Evolutionary conservation across 2,888 invertebrate species (phyloP).

Genomic region (Drosophila falleni): DNA sequence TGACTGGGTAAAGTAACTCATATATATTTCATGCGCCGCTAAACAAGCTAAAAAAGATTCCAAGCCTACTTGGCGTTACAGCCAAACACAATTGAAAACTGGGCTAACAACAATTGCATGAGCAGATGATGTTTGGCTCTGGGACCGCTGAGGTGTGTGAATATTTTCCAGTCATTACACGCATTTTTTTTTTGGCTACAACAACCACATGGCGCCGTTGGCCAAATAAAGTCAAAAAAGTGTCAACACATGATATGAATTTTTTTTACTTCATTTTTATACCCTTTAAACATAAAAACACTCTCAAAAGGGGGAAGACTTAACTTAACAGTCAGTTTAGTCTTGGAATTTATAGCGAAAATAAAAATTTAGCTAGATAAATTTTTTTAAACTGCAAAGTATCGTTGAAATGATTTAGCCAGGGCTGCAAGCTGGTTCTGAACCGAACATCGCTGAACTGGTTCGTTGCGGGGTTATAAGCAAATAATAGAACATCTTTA

Average conservation of each 20-base stretch:
- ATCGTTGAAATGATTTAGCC: too few species aligned
- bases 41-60: constrained; percentile 34
- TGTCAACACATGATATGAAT: constrained; percentile 69
- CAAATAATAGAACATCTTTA: too few species aligned
- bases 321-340: background rate
- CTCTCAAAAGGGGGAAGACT: background rate
- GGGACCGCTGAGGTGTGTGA: constrained; percentile 68
- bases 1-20: constrained; percentile 10
- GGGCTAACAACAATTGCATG: constrained; percentile 78
- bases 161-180: constrained; percentile 72
- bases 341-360: background rate
- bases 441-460: too few species aligned
- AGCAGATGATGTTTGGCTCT: constrained; percentile 52
- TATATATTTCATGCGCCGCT: constrained; percentile 55
- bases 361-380: background rate
- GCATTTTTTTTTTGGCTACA: constrained; percentile 58
- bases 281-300: background rate
- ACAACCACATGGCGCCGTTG: constrained; percentile 33
- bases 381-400: background rate
- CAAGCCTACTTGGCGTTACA: constrained; percentile 20
- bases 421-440: too few species aligned
- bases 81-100: constrained; percentile 59
- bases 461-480: too few species aligned
- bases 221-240: constrained; percentile 71
- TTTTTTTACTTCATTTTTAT: constrained; percentile 15